Evolutionary conservation across 1,140 invertebrate genomes (phyloP).

Genomic region (Artemia franciscana): DNA sequence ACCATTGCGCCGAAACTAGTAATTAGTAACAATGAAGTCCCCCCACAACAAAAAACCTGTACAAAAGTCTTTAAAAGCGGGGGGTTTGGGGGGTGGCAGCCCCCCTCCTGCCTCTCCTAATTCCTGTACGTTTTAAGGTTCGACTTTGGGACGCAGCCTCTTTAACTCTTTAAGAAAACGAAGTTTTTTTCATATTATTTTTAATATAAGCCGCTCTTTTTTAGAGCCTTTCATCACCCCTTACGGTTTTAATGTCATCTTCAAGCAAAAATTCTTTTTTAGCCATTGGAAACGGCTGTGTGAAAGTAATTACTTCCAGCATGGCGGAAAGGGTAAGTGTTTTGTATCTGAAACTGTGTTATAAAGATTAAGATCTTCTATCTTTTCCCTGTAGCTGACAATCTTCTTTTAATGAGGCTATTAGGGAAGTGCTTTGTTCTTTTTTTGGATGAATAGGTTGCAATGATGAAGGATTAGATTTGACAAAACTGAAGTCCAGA

Average conservation of each 20-base stretch:
- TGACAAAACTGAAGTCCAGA: neutral
- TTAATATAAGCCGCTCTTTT: neutral
- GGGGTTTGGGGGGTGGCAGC: too few relatives aligned
- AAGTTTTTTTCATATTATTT: neutral
- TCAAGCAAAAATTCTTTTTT: too few relatives aligned
- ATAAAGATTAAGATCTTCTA: too few relatives aligned
- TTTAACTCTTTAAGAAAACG: neutral
- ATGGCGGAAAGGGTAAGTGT: neutral
- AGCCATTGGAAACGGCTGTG: neutral
- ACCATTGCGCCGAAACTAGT: too few relatives aligned
- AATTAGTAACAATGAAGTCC: too few relatives aligned
- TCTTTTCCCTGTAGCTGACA: too few relatives aligned
- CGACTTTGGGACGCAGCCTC: neutral
- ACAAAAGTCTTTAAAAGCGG: too few relatives aligned
- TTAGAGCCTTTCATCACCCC: neutral
- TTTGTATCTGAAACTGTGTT: neutral
- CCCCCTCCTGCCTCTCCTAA: neutral
- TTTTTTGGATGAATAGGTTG: neutral
- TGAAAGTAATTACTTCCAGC: neutral
- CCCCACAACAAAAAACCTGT: too few relatives aligned
- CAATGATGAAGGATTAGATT: neutral
- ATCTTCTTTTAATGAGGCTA: neutral
- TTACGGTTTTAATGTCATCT: neutral
- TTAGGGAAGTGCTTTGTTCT: neutral
- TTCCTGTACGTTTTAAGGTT: neutral